phyloP scores from a whole-genome alignment of 2,113 vertebrate genomes.

The Amazona vittata region DNA sequence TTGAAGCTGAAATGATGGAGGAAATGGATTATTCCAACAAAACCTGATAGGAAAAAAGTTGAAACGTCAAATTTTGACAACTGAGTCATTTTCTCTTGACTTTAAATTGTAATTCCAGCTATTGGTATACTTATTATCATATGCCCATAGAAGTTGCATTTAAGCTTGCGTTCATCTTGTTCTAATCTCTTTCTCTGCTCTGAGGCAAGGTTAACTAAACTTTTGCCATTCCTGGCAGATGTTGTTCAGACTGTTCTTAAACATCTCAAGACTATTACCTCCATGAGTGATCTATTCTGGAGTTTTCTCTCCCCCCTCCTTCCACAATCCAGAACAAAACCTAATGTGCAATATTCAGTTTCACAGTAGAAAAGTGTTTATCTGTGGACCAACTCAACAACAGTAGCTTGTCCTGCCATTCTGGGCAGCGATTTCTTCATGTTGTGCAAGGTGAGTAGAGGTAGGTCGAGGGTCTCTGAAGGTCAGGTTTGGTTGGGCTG shows the following conservation, averaged over 20 bases:
- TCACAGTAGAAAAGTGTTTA: not conserved
- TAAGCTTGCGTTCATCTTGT: not conserved
- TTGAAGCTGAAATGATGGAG: not conserved
- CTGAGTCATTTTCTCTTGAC: not conserved
- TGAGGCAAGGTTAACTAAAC: not conserved
- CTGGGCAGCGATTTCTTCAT: not conserved
- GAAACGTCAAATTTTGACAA: not conserved
- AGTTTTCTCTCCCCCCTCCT: not conserved
- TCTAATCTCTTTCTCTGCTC: not conserved
- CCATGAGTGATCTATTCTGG: not conserved
- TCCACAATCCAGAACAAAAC: not conserved
- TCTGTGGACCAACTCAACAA: not conserved
- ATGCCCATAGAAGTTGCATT: not conserved
- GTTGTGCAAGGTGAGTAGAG: not conserved
- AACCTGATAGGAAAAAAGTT: not conserved
- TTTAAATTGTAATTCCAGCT: not conserved
- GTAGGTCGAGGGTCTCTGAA: not conserved
- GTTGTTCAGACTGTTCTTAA: not conserved
- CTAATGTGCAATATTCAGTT: not conserved
- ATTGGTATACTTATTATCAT: not conserved
- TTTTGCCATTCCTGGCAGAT: not conserved
- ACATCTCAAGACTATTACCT: not conserved
- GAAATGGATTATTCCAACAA: slow-evolving; percentile 24
- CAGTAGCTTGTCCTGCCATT: not conserved
- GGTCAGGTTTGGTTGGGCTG: not conserved